Evolutionary conservation across 2,888 invertebrate species (phyloP), one percentile per base, ranked within the genome.

Genomic region (Cephus runcator): DNA sequence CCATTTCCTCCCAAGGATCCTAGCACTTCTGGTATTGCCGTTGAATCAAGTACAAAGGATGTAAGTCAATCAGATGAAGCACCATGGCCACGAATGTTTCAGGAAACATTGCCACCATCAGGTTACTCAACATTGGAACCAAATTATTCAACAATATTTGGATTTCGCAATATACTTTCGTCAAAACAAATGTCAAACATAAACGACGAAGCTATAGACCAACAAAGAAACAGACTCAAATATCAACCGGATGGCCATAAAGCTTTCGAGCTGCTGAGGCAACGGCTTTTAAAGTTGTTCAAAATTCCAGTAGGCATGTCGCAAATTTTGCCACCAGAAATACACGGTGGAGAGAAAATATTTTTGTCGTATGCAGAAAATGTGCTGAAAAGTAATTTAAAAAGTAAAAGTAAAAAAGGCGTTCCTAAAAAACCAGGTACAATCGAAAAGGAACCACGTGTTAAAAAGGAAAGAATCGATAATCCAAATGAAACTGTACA

Each of bases 221-320:
- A 40, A 75, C 23, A 12, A 15, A 40, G 34, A 34, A 73, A 69
- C 1, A 34, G 34, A 31, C 69, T n/a, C 31, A 30, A 31, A 4
- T 71, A 71, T 15, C 40, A 69, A 4, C 35, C 69, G 11, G 74
- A 76, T 30, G 79, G 79, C 23, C 15, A 31, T 34, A 68, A 34
- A 36, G 79, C 76, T n/a, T 76, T 77, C 31, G 34, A 74, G 34
- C 69, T 84, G 73, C 82, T 91, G 9, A 87, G 83, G 80, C 83
- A 75, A 40, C 86, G 91, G 30, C 83, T 90, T 23, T 40, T 86
- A 34, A 85, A 86, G 73, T 83, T 91, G 69, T 90, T 91, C 76
- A 87, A 87, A 75, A 87, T 88, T 81, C 90, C 91, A 1, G 83
- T 89, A 80, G 86, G 86, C 69, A 85, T 91, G 80, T 87, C 89